Base-by-base conservation (phyloP, 1,140 invertebrate species). In the Monomorium pharaonis region DNA sequence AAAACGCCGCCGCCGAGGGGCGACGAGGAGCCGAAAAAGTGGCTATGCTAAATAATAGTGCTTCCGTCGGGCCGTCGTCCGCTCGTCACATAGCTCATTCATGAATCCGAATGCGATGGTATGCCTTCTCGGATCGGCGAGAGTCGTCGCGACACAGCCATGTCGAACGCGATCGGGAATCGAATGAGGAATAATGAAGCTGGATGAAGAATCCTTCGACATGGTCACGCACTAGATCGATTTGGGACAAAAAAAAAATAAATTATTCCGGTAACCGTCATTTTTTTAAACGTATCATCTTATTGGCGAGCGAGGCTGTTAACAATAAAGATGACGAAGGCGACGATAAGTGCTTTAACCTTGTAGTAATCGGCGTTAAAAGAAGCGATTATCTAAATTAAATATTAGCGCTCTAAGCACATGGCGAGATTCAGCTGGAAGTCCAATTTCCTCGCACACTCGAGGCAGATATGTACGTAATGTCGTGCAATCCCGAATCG, bases 11-110 rank as follows among this genome's bases (percentile, higher is more conserved):
- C 92, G 90, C 72, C 54, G 33, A 58, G 30, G 16, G 63, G 37
- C 51, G 72, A 84, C 87, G 84, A 67, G 65, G 67, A 65, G 44
- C 56, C 83, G 91, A 94, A 93, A 95, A 94, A 94, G 93, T 92
- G 92, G 92, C 94, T 94, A 95, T 94, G 93, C 93, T 93, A 95
- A 95, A 95, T 95, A 94, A 95, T 94, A 95, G 93, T 93, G 90
- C 91, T 90, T 56, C 54, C 77, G 85, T 65, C 72, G 89, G 81
- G 76, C 85, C 85, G 85, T 85, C 87, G 70, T 72, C 86, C 90
- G 85, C 81, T 89, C 86, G 60, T 83, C 87, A 91, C 92, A 94
- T 90, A 91, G 92, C 90, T 93, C 92, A 92, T 93, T 94, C 93
- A 94, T 93, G 89, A 92, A 88, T 94, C 89, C 76, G 85, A 90